Conservation (phyloP, 2,888 invertebrate species). For the Aspidapion aeneum region DNA sequence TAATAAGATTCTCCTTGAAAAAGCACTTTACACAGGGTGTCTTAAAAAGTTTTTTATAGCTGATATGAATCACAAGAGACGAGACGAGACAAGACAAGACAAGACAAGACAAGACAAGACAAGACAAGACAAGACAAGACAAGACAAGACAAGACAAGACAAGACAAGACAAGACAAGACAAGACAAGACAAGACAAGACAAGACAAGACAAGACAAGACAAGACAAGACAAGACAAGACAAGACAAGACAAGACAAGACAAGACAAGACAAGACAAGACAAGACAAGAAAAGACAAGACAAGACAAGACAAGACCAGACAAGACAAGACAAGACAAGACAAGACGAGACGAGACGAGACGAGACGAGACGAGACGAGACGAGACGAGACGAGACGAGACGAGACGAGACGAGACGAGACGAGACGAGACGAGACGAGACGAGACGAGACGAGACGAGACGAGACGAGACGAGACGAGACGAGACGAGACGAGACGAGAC, state of each 20-base stretch:
- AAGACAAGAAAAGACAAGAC: constrained; percentile 6
- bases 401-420: constrained; percentile 11
- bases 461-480: constrained; percentile 7
- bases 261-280: constrained; percentile 7
- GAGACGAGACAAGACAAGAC: constrained; percentile 7
- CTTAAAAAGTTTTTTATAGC: too few relatives aligned
- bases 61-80: too few relatives aligned
- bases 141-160: constrained; percentile 2
- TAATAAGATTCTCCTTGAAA: too few relatives aligned
- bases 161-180: constrained; percentile 1
- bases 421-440: constrained; percentile 10
- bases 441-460: constrained; percentile 6
- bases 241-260: constrained; percentile 12
- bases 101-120: constrained; percentile 9
- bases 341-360: too few relatives aligned
- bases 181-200: constrained; percentile 10
- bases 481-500: constrained; percentile 8
- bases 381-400: constrained; percentile 11
- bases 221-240: constrained; percentile 10
- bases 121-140: constrained; percentile 9
- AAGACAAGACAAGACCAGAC: constrained; percentile 10
- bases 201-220: constrained; percentile 11
- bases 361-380: constrained; percentile 9
- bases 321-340: constrained; percentile 7
- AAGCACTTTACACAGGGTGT: too few relatives aligned